phyloP scores from a whole-genome alignment of 1,140 invertebrate species.

The Copidosoma floridanum region DNA sequence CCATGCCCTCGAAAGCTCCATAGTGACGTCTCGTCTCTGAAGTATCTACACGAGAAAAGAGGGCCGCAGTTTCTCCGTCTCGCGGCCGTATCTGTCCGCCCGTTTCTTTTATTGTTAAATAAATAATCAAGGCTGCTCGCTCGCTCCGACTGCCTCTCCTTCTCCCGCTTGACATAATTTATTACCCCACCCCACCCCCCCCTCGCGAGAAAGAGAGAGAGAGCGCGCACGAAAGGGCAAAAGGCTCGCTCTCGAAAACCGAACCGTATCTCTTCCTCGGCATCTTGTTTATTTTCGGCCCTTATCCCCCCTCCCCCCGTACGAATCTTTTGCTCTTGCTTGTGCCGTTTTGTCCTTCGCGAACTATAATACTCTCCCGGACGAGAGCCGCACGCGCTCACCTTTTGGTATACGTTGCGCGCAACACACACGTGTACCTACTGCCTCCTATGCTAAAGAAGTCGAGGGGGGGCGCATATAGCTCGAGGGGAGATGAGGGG shows the following conservation, averaged over 20 bases:
- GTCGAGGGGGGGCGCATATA: too few relatives aligned
- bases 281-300: slow-evolving; percentile 34
- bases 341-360: slow-evolving; percentile 18
- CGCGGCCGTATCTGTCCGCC: neutral
- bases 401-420: neutral
- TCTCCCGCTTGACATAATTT: slow-evolving; percentile 15
- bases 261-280: slow-evolving; percentile 29
- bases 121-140: slow-evolving; percentile 46
- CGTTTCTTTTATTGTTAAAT: slow-evolving; percentile 49
- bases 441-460: slow-evolving; percentile 43
- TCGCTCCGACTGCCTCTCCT: slow-evolving; percentile 12
- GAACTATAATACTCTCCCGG: too few relatives aligned
- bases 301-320: slow-evolving; percentile 24
- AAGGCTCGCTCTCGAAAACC: slow-evolving; percentile 23
- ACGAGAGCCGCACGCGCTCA: neutral
- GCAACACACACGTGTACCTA: neutral
- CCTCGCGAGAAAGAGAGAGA: slow-evolving; percentile 6
- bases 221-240: slow-evolving; percentile 23
- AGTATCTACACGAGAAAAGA: too few relatives aligned
- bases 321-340: slow-evolving; percentile 5
- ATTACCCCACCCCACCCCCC: slow-evolving; percentile 1
- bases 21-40: too few relatives aligned
- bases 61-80: neutral
- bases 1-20: neutral
- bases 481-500: too few relatives aligned